Conservation (phyloP, 2,113 vertebrate species). For the Pterocles burchelli region DNA sequence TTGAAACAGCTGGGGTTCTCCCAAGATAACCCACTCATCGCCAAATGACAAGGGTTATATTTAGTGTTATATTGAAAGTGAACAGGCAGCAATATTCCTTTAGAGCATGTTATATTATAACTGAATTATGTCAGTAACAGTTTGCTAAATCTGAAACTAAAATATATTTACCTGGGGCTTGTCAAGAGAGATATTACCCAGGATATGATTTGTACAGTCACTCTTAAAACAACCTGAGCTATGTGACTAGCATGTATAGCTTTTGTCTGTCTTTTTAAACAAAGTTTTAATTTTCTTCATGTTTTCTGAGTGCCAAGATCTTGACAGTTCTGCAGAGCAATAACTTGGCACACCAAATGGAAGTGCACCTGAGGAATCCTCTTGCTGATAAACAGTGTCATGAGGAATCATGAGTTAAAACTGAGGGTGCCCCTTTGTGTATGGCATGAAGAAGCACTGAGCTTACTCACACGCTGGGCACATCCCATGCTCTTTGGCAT, state of each 20-base stretch:
- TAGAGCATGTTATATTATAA: neutral
- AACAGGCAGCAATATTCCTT: neutral
- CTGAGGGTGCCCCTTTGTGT: neutral
- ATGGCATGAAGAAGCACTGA: neutral
- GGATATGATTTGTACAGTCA: neutral
- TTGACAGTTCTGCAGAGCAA: neutral
- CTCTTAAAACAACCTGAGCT: neutral
- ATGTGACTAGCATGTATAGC: neutral
- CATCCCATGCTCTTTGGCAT: neutral
- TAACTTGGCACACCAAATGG: neutral
- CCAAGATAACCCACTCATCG: neutral
- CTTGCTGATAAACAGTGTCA: neutral
- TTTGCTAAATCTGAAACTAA: conserved; percentile 3
- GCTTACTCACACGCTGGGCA: rapidly evolving
- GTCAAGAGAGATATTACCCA: neutral
- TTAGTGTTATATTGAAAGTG: neutral
- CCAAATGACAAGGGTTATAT: neutral
- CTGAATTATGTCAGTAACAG: neutral
- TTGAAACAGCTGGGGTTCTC: conserved; percentile 10
- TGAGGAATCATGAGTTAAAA: neutral
- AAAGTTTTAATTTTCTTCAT: neutral
- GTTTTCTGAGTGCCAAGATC: neutral
- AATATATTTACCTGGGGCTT: neutral
- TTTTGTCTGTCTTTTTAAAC: neutral
- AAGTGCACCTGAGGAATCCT: neutral